Evolutionary conservation across 2,888 invertebrate species (phyloP), one percentile per base, ranked within the genome.

Genomic region (Fabriciana adippe): DNA sequence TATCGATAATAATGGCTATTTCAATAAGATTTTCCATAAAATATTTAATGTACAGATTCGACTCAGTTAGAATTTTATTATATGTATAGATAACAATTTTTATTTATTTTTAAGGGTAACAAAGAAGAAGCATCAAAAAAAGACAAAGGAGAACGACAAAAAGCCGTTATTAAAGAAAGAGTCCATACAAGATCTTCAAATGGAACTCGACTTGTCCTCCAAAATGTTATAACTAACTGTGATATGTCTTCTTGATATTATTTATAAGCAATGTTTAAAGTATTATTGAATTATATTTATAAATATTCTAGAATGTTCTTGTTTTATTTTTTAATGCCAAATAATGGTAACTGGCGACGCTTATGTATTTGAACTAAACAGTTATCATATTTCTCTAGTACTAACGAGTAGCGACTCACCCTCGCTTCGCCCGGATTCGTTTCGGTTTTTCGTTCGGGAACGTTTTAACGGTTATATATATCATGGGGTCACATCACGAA

Each of bases 41-140:
- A 0, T 21, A 21, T 21, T 21, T 21, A 21, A 21, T 21, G 21
- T 21, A 21, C 3, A 21, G 21, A 21, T 21, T 21, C 3, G 21
- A 21, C 21, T 21, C 21, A 21, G 21, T 21, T 21, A 3, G 21
- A 21, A 21, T 21, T 21, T 21, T 21, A 21, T 21, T 21, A 21
- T 21, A 21, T 21, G 21, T 21, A 21, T 21, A 21, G 21, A 53
- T 15, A 14, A 53, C 16, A 6, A 13, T 31, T 26, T 26, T 4
- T 8, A 5, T 5, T 55, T 6, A 55, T 63, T 16, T 60, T 64
- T 4, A 82, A 93, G 94, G 72, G 88, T 92, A 79, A 92, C 90
- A 61, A 94, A 94, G 84, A 93, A 94, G 73, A 94, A 94, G 81
- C 94, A 94, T 70, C 81, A 88, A 45, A 94, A 94, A 81, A 94